A percentile compares a stretch with the other conserved stretches of the same genome.
phyloP scores from a whole-genome alignment of 2,888 invertebrate species.

The Napeogenes inachia region DNA sequence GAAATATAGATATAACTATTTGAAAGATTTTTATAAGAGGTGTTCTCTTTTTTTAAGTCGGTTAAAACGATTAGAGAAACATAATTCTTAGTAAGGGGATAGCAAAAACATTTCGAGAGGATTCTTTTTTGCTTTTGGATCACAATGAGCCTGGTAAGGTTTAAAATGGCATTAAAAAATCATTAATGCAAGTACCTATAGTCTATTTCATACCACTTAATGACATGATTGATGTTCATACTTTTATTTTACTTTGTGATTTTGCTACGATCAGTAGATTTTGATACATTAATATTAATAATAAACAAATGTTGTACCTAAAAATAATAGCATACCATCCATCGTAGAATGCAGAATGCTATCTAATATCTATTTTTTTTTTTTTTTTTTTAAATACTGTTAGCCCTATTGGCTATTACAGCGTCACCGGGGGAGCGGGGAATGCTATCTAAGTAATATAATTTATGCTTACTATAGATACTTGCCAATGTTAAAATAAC shows the following conservation, averaged over 20 bases:
- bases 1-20: too few species aligned
- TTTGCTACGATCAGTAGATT: slow-evolving; percentile 1
- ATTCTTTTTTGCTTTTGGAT: neutral
- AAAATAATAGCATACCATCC: too few species aligned
- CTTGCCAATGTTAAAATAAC: too few species aligned
- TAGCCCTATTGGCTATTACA: too few species aligned
- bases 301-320: too few species aligned
- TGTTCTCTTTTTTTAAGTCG: neutral
- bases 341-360: too few species aligned
- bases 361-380: too few species aligned
- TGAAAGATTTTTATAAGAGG: too few species aligned
- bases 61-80: neutral
- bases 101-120: slow-evolving; percentile 1
- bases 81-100: neutral
- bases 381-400: too few species aligned
- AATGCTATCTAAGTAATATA: too few species aligned
- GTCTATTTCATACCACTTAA: slow-evolving; percentile 14
- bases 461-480: too few species aligned
- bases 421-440: too few species aligned
- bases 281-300: neutral
- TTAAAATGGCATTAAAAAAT: slow-evolving; percentile 6
- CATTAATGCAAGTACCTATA: slow-evolving; percentile 10
- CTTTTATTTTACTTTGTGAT: slow-evolving; percentile 14
- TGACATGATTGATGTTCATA: slow-evolving; percentile 27
- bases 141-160: slow-evolving; percentile 2